phyloP scores from a whole-genome alignment of 2,113 vertebrate genomes.

The Ciconia stormi region DNA sequence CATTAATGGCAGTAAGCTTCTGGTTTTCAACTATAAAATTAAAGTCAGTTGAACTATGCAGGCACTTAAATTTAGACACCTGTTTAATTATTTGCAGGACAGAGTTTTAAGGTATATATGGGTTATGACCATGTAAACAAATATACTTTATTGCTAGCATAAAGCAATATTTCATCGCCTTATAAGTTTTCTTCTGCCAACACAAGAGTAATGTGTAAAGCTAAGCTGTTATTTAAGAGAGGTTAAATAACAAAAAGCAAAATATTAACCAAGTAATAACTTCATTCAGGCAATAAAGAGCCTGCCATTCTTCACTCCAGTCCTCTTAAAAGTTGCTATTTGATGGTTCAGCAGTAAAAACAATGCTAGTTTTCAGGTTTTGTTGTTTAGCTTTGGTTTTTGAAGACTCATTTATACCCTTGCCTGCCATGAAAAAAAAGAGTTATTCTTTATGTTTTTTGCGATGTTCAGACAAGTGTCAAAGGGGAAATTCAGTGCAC shows the following conservation, averaged over 20 bases:
- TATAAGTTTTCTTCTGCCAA: not conserved
- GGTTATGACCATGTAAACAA: not conserved
- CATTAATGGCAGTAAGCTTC: not conserved
- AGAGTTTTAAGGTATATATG: not conserved
- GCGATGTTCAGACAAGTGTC: not conserved
- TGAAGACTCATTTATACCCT: not conserved
- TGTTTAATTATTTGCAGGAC: not conserved
- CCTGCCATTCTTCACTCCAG: not conserved
- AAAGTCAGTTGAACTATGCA: accelerated
- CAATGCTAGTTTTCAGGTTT: not conserved
- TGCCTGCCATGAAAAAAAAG: not conserved
- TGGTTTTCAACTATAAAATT: not conserved
- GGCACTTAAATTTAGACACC: not conserved
- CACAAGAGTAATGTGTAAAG: not conserved
- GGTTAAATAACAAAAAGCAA: not conserved
- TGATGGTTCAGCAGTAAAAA: not conserved
- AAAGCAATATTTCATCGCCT: not conserved
- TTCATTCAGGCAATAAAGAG: not conserved
- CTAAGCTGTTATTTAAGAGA: not conserved
- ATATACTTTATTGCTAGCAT: not conserved
- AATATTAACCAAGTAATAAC: not conserved
- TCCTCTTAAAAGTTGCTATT: not conserved
- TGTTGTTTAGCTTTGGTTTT: not conserved
- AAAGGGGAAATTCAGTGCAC: not conserved
- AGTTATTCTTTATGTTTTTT: not conserved